Conservation (phyloP, 2,797 vertebrate genomes). For the Lutjanus argentimaculatus region DNA sequence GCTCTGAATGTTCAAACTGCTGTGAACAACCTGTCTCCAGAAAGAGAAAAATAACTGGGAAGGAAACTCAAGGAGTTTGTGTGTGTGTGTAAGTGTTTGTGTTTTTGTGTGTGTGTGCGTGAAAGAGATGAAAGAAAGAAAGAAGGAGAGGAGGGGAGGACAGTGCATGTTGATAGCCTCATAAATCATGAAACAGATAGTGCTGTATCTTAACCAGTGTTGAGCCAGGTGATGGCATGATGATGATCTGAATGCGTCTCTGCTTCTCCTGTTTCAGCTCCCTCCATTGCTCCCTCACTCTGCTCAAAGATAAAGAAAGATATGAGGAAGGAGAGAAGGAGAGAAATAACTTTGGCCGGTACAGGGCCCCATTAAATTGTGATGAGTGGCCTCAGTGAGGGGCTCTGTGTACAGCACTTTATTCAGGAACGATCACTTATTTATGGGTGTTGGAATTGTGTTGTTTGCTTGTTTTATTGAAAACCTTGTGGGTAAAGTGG, state of each 20-base stretch:
- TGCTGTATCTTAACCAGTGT: conserved; percentile 73
- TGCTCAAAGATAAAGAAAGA: conserved; percentile 54
- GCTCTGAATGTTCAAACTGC: conserved; percentile 80
- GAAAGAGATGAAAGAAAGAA: conserved; percentile 20
- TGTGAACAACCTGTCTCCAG: conserved; percentile 79
- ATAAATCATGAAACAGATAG: conserved; percentile 77
- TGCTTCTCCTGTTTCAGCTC: conserved; percentile 48
- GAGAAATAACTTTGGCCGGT: conserved; percentile 74
- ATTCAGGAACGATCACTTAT: conserved; percentile 88
- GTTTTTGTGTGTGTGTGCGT: conserved; percentile 15
- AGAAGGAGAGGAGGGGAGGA: not conserved
- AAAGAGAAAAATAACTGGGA: conserved; percentile 62
- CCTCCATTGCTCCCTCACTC: conserved; percentile 38
- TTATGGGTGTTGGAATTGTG: conserved; percentile 88
- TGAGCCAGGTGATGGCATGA: conserved; percentile 69
- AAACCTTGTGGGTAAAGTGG: conserved; percentile 88
- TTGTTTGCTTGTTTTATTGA: conserved; percentile 92
- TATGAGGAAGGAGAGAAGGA: conserved; percentile 34
- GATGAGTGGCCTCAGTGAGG: conserved; percentile 83
- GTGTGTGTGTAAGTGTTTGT: conserved; percentile 34
- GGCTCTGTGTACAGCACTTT: conserved; percentile 86
- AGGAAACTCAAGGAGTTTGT: conserved; percentile 51
- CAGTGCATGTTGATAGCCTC: conserved; percentile 69
- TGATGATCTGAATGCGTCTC: conserved; percentile 63
- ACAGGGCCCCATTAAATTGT: conserved; percentile 82